These are phyloP conservation scores for Ethmia dodecea DNA, from an alignment of 2,888 invertebrate species.

Conservation along the genomic window DNA sequence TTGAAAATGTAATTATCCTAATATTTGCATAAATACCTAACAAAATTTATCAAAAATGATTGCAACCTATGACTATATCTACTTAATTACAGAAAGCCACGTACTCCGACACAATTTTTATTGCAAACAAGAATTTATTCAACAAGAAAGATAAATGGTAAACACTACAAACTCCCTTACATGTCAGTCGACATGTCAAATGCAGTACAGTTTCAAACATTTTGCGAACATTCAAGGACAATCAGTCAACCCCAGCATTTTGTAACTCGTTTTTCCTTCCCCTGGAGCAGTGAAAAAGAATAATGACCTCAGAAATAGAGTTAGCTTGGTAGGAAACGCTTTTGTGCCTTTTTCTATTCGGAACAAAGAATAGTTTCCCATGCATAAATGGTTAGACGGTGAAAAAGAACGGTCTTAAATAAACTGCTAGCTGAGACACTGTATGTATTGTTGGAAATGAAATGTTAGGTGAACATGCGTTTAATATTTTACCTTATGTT, in stretches of 20 bases:
- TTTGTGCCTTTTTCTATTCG: conserved; percentile 9
- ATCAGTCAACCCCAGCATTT: conserved; percentile 10
- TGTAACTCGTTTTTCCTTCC: conserved; percentile 7
- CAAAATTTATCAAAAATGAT: too few species aligned
- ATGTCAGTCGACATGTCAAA: conserved; percentile 6
- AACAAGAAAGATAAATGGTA: too few species aligned
- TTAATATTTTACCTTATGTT: too few species aligned
- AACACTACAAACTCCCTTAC: too few species aligned
- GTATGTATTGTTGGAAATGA: conserved; percentile 1
- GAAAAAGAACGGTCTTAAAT: conserved; percentile 6
- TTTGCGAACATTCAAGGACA: conserved; percentile 11
- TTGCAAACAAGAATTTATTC: too few species aligned
- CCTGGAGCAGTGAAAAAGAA: conserved; percentile 12
- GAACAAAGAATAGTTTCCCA: conserved; percentile 10
- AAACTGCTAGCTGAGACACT: conserved; percentile 3
- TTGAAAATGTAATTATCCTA: too few species aligned
- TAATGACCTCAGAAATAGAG: conserved; percentile 15
- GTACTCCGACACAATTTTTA: too few species aligned
- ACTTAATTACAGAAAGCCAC: too few species aligned
- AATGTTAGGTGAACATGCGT: too few species aligned
- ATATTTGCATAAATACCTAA: too few species aligned
- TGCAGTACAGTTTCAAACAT: conserved; percentile 5
- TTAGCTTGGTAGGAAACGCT: conserved; percentile 5
- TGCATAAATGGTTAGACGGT: conserved; percentile 2
- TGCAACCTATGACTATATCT: too few species aligned